Evolutionary conservation across 2,888 invertebrate species (phyloP).

Genomic region (Ophion costatus): DNA sequence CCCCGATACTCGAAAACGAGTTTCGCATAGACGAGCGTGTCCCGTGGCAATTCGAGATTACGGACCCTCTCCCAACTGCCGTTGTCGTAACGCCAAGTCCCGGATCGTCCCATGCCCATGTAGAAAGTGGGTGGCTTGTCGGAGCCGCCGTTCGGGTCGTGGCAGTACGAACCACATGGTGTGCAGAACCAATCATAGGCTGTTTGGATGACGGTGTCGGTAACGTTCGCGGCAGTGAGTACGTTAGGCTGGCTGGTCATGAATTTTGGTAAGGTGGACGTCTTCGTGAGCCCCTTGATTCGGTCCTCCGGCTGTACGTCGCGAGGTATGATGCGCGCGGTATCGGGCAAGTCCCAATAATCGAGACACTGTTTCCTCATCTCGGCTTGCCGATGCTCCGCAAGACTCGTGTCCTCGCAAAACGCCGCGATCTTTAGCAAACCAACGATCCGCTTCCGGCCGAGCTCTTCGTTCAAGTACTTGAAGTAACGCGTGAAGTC

Average conservation of each 20-base stretch:
- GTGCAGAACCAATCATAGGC: conserved; percentile 76
- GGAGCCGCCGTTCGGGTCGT: conserved; percentile 1
- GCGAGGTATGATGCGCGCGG: conserved; percentile 85
- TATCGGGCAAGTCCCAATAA: conserved; percentile 89
- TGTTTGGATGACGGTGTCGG: conserved; percentile 58
- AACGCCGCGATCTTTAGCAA: conserved; percentile 93
- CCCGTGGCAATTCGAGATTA: conserved; percentile 87
- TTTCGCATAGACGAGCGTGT: conserved; percentile 91
- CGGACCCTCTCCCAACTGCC: conserved; percentile 84
- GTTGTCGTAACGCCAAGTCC: conserved; percentile 85
- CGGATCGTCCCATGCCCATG: conserved; percentile 83
- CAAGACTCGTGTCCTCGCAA: conserved; percentile 88
- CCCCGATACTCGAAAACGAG: conserved; percentile 88
- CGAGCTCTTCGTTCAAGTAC: conserved; percentile 91
- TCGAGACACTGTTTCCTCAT: conserved; percentile 89
- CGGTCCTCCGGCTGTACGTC: conserved; percentile 83
- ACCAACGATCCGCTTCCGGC: conserved; percentile 89
- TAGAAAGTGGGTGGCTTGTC: conserved; percentile 76
- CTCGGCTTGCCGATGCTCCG: conserved; percentile 89
- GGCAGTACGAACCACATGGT: conserved; percentile 68
- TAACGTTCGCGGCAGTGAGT: conserved; percentile 69
- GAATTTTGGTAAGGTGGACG: conserved; percentile 29
- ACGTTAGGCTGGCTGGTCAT: conserved; percentile 61
- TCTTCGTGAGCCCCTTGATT: conserved; percentile 70
- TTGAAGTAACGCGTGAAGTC: conserved; percentile 91